These are phyloP conservation scores for Plebejus anna DNA, from an alignment of 2,888 invertebrate species.

Conservation along the genomic window DNA sequence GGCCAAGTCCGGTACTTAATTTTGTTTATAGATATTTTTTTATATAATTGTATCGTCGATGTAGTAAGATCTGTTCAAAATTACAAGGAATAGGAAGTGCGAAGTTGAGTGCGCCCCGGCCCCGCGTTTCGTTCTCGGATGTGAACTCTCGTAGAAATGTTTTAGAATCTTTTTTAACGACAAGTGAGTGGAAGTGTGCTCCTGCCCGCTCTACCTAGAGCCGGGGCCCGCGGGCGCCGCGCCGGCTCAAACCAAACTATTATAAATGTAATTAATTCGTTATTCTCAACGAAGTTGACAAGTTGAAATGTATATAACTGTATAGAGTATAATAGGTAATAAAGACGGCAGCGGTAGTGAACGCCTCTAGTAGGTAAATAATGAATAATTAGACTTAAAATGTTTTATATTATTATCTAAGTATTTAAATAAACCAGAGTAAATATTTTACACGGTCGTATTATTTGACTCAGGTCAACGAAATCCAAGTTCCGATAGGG, in stretches of 20 bases:
- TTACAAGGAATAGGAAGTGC: constrained; percentile 28
- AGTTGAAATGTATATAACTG: constrained; percentile 49
- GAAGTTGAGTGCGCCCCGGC: constrained; percentile 27
- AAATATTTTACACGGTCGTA: constrained; percentile 69
- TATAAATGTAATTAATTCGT: constrained; percentile 48
- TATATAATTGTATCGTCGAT: constrained; percentile 74
- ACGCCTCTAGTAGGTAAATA: constrained; percentile 57
- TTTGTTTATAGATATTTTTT: constrained; percentile 78
- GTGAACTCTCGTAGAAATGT: not conserved
- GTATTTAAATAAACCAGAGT: constrained; percentile 74
- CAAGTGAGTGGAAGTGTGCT: constrained; percentile 2
- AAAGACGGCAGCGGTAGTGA: constrained; percentile 47
- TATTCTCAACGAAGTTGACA: constrained; percentile 50
- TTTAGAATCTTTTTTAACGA: constrained; percentile 6
- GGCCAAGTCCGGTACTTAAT: constrained; percentile 79
- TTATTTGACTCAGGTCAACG: constrained; percentile 64
- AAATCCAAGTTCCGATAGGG: constrained; percentile 31
- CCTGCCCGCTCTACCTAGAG: not conserved
- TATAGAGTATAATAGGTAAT: constrained; percentile 47
- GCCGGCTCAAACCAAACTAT: constrained; percentile 46
- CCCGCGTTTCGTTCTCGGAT: constrained; percentile 18
- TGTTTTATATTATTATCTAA: constrained; percentile 73
- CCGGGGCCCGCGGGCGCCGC: constrained; percentile 34
- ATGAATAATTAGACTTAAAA: constrained; percentile 67
- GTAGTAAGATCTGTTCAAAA: constrained; percentile 62